Evolutionary conservation across 37 sponge, comb jelly and placozoan species (phyloP).

Genomic region (Corticium candelabrum): DNA sequence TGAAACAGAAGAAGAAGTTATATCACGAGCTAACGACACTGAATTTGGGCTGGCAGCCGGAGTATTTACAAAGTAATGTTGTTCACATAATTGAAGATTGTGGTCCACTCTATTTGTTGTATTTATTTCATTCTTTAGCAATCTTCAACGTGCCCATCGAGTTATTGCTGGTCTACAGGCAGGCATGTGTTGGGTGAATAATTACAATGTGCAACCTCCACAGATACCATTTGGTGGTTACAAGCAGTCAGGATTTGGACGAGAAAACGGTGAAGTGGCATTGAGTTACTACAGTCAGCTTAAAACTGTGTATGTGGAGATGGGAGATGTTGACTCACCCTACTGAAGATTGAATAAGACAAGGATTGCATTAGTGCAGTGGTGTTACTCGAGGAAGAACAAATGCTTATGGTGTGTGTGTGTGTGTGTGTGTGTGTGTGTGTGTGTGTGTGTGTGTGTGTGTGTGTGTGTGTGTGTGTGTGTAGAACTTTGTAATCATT

Average conservation of each 20-base stretch:
- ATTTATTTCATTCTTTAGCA: neutral
- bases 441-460: conserved; percentile 5
- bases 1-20: conserved; percentile 29
- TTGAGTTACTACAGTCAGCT: conserved; percentile 27
- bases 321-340: conserved; percentile 28
- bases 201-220: conserved; percentile 22
- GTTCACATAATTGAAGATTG: neutral
- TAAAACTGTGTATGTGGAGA: conserved; percentile 38
- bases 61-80: conserved; percentile 29
- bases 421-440: conserved; percentile 5
- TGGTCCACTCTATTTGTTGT: neutral
- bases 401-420: too few species aligned
- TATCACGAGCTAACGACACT: conserved; percentile 24
- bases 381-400: too few species aligned
- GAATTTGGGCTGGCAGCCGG: conserved; percentile 27
- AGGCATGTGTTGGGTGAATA: conserved; percentile 32
- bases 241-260: conserved; percentile 31
- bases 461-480: conserved; percentile 5
- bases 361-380: too few species aligned
- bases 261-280: conserved; percentile 26
- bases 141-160: conserved; percentile 28
- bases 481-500: too few species aligned
- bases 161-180: conserved; percentile 30
- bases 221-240: conserved; percentile 33
- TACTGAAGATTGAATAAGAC: too few species aligned